Conservation (phyloP, 1,140 invertebrate genomes). For the Drosophila mayri region DNA sequence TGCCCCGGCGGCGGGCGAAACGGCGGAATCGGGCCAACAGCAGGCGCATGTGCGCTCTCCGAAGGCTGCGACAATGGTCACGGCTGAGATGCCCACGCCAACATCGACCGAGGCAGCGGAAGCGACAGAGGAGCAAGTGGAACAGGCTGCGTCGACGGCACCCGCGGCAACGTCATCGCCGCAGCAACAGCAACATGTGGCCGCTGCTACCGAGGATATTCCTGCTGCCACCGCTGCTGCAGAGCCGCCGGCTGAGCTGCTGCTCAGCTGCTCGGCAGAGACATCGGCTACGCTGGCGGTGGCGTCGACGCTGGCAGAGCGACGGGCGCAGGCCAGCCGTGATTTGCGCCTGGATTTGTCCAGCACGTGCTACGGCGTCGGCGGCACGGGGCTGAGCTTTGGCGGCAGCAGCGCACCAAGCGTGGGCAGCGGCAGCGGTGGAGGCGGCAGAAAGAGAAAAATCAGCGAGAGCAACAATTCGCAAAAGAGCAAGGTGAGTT, state of each 20-base stretch:
- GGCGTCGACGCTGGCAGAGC: slow-evolving; percentile 66
- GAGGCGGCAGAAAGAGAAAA: slow-evolving; percentile 85
- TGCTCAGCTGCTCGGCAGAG: slow-evolving; percentile 49
- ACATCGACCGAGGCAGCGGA: slow-evolving; percentile 44
- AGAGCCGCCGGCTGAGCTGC: slow-evolving; percentile 32
- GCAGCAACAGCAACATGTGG: slow-evolving; percentile 69
- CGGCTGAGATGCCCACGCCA: slow-evolving; percentile 57
- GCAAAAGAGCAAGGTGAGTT: slow-evolving; percentile 79
- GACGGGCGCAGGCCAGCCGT: slow-evolving; percentile 61
- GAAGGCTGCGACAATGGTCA: slow-evolving; percentile 50
- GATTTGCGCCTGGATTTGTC: slow-evolving; percentile 80
- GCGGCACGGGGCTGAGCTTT: slow-evolving; percentile 70
- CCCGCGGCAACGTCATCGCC: slow-evolving; percentile 31
- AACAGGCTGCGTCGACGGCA: slow-evolving; percentile 23
- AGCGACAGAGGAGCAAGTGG: slow-evolving; percentile 53
- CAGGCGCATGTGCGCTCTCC: slow-evolving; percentile 76
- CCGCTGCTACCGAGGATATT: slow-evolving; percentile 16
- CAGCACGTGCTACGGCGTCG: slow-evolving; percentile 76
- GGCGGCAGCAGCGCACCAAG: slow-evolving; percentile 44
- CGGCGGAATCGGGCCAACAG: slow-evolving; percentile 64
- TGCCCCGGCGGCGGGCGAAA: slow-evolving; percentile 61
- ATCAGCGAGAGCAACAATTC: slow-evolving; percentile 85
- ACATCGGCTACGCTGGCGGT: slow-evolving; percentile 64
- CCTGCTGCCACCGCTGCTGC: slow-evolving; percentile 2
- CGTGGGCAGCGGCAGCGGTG: slow-evolving; percentile 61